Base-by-base conservation (phyloP, 2,113 vertebrate genomes). In the Cyanistes caeruleus region DNA sequence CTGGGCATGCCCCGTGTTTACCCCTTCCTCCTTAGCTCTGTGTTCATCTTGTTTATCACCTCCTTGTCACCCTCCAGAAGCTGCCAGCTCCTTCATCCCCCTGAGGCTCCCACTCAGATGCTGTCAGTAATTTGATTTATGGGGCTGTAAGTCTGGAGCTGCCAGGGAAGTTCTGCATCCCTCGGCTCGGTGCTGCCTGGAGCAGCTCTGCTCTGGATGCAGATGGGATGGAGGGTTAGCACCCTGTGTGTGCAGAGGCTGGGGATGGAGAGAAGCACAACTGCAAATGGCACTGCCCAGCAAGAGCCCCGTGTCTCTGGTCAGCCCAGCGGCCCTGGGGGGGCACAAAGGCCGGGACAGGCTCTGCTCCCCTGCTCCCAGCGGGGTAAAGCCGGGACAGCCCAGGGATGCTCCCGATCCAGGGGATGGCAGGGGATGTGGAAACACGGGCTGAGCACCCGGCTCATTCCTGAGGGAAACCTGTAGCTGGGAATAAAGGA, bases 11-110 rank as follows among this genome's bases (percentile, higher is more conserved):
- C 60, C 31, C 0, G 7, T n/a, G 35, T 95, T 95, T 81, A 69
- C 87, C 93, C 87, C 73, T 52, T 55, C 55, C 79, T 67, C 62
- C 76, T 87, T 74, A 82, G 51, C 77, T 94, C 55, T 48, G 94
- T 79, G 87, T 91, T 89, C 73, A 94, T 92, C 93, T 87, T 87
- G 75, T 95, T 95, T 70, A 70, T 93, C 43, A 51, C 82, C 87
- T 90, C 37, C 1, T 59, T 63, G 91, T 53, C 76, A 41, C 89
- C 76, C 89, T 39, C 41, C 31, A 46, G 72, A 37, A 81, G 33
- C 65, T 48, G 68, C 70, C 94, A 83, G 88, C 79, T 77, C 62
- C 5, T 95, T 80, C 77, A 43, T 90, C 89, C 92, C 6, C 3
- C 55, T 11, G 24, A 27, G 56, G 70, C 86, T 91, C 87, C 90